Conservation (phyloP, 2,888 invertebrate genomes). For the Mythimna pallens region DNA sequence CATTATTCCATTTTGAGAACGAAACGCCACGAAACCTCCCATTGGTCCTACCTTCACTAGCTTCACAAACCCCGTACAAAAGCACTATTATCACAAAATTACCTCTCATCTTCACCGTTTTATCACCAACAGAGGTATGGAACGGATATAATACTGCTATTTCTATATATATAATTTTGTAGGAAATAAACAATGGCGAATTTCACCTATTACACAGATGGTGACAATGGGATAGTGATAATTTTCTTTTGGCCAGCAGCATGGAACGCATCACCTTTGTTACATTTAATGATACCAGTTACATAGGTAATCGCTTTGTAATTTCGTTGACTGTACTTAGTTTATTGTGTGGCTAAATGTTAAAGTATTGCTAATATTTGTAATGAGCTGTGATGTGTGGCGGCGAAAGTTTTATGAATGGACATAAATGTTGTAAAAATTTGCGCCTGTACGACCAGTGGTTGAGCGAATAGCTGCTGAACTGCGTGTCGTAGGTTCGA, state of each 20-base stretch:
- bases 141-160: slow-evolving; percentile 58
- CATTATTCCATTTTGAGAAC: slow-evolving; percentile 10
- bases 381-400: slow-evolving; percentile 37
- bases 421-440: neutral
- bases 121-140: slow-evolving; percentile 54
- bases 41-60: slow-evolving; percentile 62
- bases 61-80: slow-evolving; percentile 66
- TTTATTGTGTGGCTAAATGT: slow-evolving; percentile 47
- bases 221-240: slow-evolving; percentile 72
- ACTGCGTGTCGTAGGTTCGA: too few relatives aligned
- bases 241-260: slow-evolving; percentile 65
- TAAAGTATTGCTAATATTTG: slow-evolving; percentile 49
- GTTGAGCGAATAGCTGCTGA: too few relatives aligned
- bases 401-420: slow-evolving; percentile 40
- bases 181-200: slow-evolving; percentile 76
- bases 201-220: slow-evolving; percentile 70
- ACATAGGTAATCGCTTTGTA: slow-evolving; percentile 56
- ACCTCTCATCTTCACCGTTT: slow-evolving; percentile 54
- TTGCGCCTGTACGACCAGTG: too few relatives aligned
- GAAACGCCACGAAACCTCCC: slow-evolving; percentile 55
- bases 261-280: slow-evolving; percentile 62
- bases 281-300: slow-evolving; percentile 59
- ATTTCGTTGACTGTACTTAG: slow-evolving; percentile 49
- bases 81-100: slow-evolving; percentile 50
- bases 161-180: slow-evolving; percentile 74